Conservation (phyloP, 2,888 invertebrate genomes). For the Andrena flavipes region DNA sequence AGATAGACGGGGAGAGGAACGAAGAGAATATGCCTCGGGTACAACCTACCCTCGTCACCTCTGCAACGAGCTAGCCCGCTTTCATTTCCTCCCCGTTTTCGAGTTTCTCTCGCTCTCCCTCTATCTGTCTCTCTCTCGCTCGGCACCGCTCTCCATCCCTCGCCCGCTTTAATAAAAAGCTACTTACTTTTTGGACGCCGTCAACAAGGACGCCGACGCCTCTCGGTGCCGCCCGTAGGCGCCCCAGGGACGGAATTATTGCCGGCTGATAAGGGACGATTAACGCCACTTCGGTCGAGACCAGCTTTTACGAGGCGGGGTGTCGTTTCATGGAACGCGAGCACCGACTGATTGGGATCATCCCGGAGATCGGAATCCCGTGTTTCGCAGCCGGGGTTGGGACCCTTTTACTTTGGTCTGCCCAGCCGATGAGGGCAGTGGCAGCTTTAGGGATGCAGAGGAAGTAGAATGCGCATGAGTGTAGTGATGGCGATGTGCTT, state of each 20-base stretch:
- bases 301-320: background rate
- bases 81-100: constrained; percentile 66
- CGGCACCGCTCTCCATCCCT: constrained; percentile 41
- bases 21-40: constrained; percentile 40
- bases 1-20: background rate
- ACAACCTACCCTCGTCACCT: constrained; percentile 79
- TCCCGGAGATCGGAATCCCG: constrained; percentile 4
- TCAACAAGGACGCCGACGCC: constrained; percentile 53
- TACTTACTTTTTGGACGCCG: constrained; percentile 73
- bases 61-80: constrained; percentile 72
- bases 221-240: constrained; percentile 31
- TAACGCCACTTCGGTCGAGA: constrained; percentile 15
- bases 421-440: too few species aligned
- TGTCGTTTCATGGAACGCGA: constrained; percentile 15
- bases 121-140: background rate
- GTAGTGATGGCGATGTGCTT: too few species aligned
- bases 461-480: background rate
- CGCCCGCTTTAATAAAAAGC: constrained; percentile 77
- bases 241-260: constrained; percentile 50
- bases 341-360: background rate
- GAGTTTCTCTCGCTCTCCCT: constrained; percentile 1
- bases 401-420: too few species aligned
- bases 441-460: background rate
- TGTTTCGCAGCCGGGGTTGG: background rate
- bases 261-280: constrained; percentile 48